Conservation (phyloP, 2,888 invertebrate species). For the Gryllus longicercus region DNA sequence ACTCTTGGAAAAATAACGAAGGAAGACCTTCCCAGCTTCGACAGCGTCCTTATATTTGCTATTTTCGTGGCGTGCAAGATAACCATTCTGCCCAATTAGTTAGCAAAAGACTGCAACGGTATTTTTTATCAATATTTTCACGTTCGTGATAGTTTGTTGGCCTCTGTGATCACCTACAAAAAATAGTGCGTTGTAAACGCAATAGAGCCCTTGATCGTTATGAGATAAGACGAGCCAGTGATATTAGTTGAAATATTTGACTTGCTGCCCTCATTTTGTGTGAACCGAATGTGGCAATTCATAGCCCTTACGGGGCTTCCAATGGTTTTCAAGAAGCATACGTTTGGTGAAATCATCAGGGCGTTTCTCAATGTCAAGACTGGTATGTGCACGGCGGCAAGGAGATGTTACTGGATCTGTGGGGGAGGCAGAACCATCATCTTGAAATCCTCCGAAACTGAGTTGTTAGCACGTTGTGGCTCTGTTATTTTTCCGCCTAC, state of each 20-base stretch:
- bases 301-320: not conserved
- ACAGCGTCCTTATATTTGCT: not conserved
- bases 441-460: too few species aligned
- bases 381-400: too few species aligned
- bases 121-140: not conserved
- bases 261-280: not conserved
- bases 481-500: too few species aligned
- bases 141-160: not conserved
- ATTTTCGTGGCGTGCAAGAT: not conserved
- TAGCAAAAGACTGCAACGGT: not conserved
- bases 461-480: too few species aligned
- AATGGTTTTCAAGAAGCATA: too few species aligned
- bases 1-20: too few species aligned
- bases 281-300: not conserved
- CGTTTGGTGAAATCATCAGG: too few species aligned
- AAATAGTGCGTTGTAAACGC: not conserved
- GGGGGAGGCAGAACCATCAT: too few species aligned
- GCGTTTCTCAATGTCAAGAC: too few species aligned
- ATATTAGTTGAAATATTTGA: not conserved
- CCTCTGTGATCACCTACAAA: not conserved
- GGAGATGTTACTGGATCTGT: too few species aligned
- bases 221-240: not conserved
- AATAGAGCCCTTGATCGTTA: not conserved
- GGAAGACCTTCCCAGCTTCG: not conserved
- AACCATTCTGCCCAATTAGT: not conserved